Conservation (phyloP, 2,797 vertebrate genomes). For the Rachycentron canadum region DNA sequence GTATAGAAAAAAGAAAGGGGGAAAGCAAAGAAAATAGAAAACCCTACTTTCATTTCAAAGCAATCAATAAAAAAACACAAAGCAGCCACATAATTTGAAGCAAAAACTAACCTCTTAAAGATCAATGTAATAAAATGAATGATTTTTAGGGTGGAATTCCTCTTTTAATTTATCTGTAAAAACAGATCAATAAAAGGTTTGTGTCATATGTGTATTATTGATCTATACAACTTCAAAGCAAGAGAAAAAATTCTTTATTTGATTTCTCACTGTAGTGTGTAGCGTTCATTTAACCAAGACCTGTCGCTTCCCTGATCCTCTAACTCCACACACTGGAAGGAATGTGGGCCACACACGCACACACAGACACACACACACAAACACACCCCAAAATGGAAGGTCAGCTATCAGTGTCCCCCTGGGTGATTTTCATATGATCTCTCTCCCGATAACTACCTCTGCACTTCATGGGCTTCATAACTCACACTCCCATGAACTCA, state of each 20-base stretch:
- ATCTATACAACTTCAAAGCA: constrained; percentile 22
- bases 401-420: constrained; percentile 58
- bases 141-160: constrained; percentile 9
- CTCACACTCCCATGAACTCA: constrained; percentile 8
- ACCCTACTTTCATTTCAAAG: constrained; percentile 36
- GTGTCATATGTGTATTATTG: constrained; percentile 35
- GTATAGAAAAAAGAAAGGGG: constrained; percentile 9
- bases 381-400: constrained; percentile 40
- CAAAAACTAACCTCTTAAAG: constrained; percentile 7
- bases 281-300: constrained; percentile 42
- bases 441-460: constrained; percentile 46
- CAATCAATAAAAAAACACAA: constrained; percentile 39
- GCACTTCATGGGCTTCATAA: constrained; percentile 11
- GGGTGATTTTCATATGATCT: constrained; percentile 65
- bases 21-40: constrained; percentile 25
- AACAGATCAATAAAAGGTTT: constrained; percentile 33
- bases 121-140: neutral
- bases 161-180: constrained; percentile 32
- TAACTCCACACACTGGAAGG: constrained; percentile 58
- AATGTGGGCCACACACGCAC: constrained; percentile 59
- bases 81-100: neutral
- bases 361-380: constrained; percentile 17
- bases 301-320: constrained; percentile 33
- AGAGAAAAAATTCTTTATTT: constrained; percentile 20
- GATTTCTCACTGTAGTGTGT: constrained; percentile 11